Evolutionary conservation across 2,888 invertebrate genomes (phyloP).

Genomic region (Lingula anatina): DNA sequence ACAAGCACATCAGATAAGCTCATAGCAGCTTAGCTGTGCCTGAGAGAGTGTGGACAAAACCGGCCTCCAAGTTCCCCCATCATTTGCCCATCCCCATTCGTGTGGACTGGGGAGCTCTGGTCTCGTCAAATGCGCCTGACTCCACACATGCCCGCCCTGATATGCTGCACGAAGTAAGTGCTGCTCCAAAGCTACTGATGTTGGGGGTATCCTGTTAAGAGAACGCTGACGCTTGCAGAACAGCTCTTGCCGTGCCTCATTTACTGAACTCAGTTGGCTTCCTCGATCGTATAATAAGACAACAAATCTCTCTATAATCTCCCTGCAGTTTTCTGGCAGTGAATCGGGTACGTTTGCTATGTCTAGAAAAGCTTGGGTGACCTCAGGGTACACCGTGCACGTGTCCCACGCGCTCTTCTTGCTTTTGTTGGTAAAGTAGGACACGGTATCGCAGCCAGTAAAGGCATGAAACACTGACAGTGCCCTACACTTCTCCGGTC

Average conservation of each 20-base stretch:
- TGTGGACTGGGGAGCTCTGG: slow-evolving; percentile 1
- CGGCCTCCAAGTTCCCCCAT: too few relatives aligned
- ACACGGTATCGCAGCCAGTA: slow-evolving; percentile 15
- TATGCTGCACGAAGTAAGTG: slow-evolving; percentile 14
- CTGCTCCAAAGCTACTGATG: slow-evolving; percentile 13
- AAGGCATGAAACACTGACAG: slow-evolving; percentile 13
- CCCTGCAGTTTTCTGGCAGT: too few relatives aligned
- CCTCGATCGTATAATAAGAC: slow-evolving; percentile 16
- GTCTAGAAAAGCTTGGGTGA: too few relatives aligned
- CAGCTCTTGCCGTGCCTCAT: slow-evolving; percentile 13
- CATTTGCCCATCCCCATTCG: slow-evolving; percentile 8
- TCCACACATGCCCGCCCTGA: slow-evolving; percentile 14
- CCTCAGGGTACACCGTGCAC: too few relatives aligned
- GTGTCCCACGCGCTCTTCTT: slow-evolving; percentile 9
- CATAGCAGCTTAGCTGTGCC: too few relatives aligned
- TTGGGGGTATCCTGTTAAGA: slow-evolving; percentile 15
- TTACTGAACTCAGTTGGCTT: slow-evolving; percentile 5
- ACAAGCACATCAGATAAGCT: too few relatives aligned
- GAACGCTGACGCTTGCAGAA: slow-evolving; percentile 9
- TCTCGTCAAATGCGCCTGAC: background rate
- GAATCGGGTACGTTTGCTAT: too few relatives aligned
- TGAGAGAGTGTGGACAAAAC: too few relatives aligned
- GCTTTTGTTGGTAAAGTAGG: slow-evolving; percentile 5
- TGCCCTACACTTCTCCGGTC: slow-evolving; percentile 5
- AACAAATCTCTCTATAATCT: slow-evolving; percentile 13